These are phyloP conservation scores for Sebastolobus altivelis DNA, from an alignment of 2,797 vertebrate genomes.

Conservation along the genomic window DNA sequence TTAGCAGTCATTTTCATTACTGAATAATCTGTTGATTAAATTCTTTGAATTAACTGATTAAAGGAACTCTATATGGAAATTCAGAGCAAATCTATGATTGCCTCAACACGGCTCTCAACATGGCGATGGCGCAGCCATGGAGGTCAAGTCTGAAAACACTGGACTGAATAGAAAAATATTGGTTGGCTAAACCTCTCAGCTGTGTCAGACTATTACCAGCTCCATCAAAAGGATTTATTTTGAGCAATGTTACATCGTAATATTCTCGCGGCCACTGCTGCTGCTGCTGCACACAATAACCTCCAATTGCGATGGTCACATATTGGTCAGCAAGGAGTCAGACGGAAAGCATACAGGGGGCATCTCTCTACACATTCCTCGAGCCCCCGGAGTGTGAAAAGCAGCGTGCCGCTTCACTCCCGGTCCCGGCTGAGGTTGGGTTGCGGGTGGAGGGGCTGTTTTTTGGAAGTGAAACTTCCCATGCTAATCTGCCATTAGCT, in stretches of 20 bases:
- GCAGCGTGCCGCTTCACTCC: constrained; percentile 21
- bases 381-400: constrained; percentile 36
- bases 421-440: constrained; percentile 1
- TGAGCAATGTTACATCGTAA: not conserved
- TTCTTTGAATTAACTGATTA: not conserved
- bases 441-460: constrained; percentile 29
- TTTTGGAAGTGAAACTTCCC: constrained; percentile 68
- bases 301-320: not conserved
- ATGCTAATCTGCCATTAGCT: constrained; percentile 78
- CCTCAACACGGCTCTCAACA: too few relatives aligned
- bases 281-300: not conserved
- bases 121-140: too few relatives aligned
- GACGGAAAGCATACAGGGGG: not conserved
- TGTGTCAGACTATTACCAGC: not conserved
- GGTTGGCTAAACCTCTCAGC: not conserved
- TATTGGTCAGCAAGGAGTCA: not conserved
- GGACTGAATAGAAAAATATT: not conserved
- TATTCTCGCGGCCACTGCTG: not conserved
- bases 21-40: not conserved
- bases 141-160: not conserved
- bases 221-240: not conserved
- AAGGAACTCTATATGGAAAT: too few relatives aligned
- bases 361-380: constrained; percentile 16
- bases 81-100: too few relatives aligned
- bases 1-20: not conserved